phyloP scores from a whole-genome alignment of 2,797 vertebrate genomes.

The Melanotaenia parkinsoni region DNA sequence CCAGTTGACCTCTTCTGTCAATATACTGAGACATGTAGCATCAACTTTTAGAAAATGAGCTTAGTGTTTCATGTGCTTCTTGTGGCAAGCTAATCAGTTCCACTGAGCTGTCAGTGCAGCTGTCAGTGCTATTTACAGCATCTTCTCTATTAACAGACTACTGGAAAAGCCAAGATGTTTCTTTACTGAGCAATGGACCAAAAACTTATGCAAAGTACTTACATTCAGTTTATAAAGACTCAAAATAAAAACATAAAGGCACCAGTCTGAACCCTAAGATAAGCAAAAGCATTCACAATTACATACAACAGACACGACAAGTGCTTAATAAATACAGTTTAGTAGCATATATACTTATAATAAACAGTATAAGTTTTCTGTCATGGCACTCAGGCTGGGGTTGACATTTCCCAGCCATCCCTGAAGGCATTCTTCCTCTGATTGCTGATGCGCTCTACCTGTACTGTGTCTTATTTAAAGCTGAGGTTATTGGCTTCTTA shows the following conservation, averaged over 20 bases:
- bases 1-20: constrained; percentile 16
- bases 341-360: not conserved
- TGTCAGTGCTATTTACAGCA: constrained; percentile 12
- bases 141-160: not conserved
- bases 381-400: not conserved
- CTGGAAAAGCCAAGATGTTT: not conserved
- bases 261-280: not conserved
- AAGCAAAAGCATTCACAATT: not conserved
- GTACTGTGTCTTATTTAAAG: no score
- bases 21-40: constrained; percentile 8
- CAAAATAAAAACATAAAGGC: not conserved
- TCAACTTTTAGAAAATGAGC: constrained; percentile 16
- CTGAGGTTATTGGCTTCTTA: no score
- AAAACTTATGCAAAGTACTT: not conserved
- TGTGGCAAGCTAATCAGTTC: not conserved
- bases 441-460: no score
- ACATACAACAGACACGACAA: not conserved
- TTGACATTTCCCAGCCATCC: no score
- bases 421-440: no score
- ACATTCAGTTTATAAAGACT: not conserved
- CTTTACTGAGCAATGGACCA: not conserved
- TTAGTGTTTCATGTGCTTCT: constrained; percentile 8
- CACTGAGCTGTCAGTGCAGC: constrained; percentile 14
- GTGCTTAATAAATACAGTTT: not conserved
- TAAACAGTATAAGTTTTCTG: not conserved